Percentiles rank a stretch among this genome's conserved stretches.
phyloP scores from a whole-genome alignment of 2,797 vertebrate genomes.

The Phrynocephalus guinanensis region DNA sequence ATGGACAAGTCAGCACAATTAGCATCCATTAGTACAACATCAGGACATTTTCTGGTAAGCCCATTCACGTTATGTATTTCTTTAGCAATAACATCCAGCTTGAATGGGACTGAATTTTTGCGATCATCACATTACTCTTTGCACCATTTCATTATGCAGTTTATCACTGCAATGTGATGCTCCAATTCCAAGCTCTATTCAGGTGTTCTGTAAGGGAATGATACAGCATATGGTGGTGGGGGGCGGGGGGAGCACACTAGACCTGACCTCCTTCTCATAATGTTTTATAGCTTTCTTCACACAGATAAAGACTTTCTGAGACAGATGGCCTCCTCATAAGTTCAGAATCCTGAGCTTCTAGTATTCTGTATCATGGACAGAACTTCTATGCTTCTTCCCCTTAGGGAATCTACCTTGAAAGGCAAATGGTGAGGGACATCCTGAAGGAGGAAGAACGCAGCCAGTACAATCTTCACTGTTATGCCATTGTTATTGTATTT shows the following conservation, averaged over 20 bases:
- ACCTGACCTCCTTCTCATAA: too few relatives aligned
- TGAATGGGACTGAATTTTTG: background rate
- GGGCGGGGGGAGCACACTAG: too few relatives aligned
- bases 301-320: background rate
- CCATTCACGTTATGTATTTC: constrained; percentile 47
- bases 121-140: background rate
- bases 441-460: too few relatives aligned
- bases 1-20: constrained; percentile 31
- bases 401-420: too few relatives aligned
- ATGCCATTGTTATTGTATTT: background rate
- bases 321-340: too few relatives aligned
- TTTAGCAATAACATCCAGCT: constrained; percentile 51
- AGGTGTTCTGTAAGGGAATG: background rate
- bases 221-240: background rate
- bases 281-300: background rate
- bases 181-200: background rate
- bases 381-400: too few relatives aligned
- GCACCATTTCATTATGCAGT: constrained; percentile 64
- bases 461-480: background rate
- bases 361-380: background rate
- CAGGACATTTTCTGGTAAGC: constrained; percentile 47
- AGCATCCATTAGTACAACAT: constrained; percentile 48
- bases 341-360: background rate
- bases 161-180: constrained; percentile 31
- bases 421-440: too few relatives aligned